Percentiles rank a stretch among this genome's conserved stretches.
phyloP scores from a whole-genome alignment of 1,140 invertebrate genomes.

The Radopholus similis region DNA sequence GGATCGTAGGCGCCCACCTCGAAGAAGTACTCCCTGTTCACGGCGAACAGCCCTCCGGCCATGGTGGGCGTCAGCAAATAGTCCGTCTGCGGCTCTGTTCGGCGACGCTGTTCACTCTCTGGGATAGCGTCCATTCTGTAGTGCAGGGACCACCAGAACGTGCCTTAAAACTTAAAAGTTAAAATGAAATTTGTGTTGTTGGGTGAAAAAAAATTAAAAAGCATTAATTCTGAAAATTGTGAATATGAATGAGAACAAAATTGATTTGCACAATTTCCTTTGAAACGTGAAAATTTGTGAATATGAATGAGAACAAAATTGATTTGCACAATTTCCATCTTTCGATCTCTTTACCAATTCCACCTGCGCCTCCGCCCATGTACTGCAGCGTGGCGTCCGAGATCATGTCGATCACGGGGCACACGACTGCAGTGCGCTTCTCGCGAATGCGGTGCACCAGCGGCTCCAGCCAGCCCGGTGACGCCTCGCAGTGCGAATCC shows the following conservation, averaged over 20 bases:
- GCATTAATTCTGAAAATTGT: no score
- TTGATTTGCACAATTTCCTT: no score
- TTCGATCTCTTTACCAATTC: conserved; percentile 34
- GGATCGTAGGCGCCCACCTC: conserved; percentile 94
- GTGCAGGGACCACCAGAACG: conserved; percentile 82
- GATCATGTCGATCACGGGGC: conserved; percentile 88
- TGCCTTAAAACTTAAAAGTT: neutral
- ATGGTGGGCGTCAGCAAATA: conserved; percentile 76
- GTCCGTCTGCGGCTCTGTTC: conserved; percentile 19
- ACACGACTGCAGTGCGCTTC: conserved; percentile 73
- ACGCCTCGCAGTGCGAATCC: conserved; percentile 93
- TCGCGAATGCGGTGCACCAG: conserved; percentile 76
- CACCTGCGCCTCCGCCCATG: conserved; percentile 64
- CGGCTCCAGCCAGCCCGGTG: conserved; percentile 73
- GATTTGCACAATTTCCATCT: no score
- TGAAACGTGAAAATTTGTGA: no score
- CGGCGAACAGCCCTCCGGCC: conserved; percentile 96
- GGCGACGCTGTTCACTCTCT: conserved; percentile 67
- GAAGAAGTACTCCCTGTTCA: conserved; percentile 93
- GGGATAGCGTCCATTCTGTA: conserved; percentile 80
- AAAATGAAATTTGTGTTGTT: no score
- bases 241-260: no score
- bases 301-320: no score
- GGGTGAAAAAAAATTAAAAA: no score
- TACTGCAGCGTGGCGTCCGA: conserved; percentile 80